A percentile compares a stretch with the other conserved stretches of the same genome.
phyloP scores from a whole-genome alignment of 2,888 invertebrate genomes.

The Sphaeridia pumilis region DNA sequence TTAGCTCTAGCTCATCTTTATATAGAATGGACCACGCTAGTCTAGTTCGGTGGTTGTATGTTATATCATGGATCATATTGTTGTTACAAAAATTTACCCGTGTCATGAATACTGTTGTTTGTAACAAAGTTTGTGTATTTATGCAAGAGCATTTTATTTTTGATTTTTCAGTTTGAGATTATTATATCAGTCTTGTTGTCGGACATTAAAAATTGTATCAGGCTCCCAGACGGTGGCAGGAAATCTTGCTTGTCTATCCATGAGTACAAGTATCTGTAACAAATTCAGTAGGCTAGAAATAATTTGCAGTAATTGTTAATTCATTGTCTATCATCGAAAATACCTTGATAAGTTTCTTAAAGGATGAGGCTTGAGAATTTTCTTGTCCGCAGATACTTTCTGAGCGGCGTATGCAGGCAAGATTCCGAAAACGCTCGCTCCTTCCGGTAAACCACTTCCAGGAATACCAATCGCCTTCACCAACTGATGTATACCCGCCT shows the following conservation, averaged over 20 bases:
- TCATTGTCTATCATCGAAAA: background rate
- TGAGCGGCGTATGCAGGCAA: conserved; percentile 6
- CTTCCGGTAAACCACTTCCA: conserved; percentile 10
- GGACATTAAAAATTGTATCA: conserved; percentile 11
- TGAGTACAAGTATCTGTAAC: conserved; percentile 8
- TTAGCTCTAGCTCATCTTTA: too few species aligned
- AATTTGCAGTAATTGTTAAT: too few species aligned
- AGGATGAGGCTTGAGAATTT: conserved; percentile 1
- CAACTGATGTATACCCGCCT: conserved; percentile 12
- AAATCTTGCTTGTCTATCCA: conserved; percentile 14
- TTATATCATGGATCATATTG: too few species aligned
- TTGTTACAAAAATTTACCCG: too few species aligned
- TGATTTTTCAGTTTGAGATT: conserved; percentile 7
- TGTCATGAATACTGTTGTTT: too few species aligned
- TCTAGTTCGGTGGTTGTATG: too few species aligned
- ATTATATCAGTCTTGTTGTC: conserved; percentile 12
- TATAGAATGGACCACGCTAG: too few species aligned
- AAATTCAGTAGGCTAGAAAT: background rate
- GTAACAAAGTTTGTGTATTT: too few species aligned
- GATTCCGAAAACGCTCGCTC: conserved; percentile 7
- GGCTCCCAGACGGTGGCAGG: conserved; percentile 9
- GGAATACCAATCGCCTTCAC: conserved; percentile 1
- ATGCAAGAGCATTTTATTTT: too few species aligned
- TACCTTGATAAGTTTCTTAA: conserved; percentile 7
- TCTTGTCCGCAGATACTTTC: background rate